A percentile compares a stretch with the other conserved stretches of the same genome.
phyloP scores from a whole-genome alignment of 2,888 invertebrate species.

The Sacculina carcini region DNA sequence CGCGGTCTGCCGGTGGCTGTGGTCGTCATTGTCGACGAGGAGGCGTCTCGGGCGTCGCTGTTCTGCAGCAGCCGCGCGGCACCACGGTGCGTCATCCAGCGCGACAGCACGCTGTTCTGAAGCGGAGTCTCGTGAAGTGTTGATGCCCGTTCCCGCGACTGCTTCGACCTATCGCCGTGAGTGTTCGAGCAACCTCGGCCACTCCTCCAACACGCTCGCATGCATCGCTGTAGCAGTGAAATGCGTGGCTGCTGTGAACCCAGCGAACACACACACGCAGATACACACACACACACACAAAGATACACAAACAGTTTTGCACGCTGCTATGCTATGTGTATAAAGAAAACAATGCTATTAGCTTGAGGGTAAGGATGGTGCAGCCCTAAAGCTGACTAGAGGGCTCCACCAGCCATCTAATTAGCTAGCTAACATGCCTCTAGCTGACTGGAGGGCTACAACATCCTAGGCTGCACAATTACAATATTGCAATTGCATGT shows the following conservation, averaged over 20 bases:
- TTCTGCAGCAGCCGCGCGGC: background rate
- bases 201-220: background rate
- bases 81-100: background rate
- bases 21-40: conserved; percentile 9
- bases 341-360: too few relatives aligned
- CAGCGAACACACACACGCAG: background rate
- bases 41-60: conserved; percentile 7
- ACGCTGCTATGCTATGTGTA: too few relatives aligned
- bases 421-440: too few relatives aligned
- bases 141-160: background rate
- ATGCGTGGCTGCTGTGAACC: background rate
- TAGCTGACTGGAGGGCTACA: too few relatives aligned
- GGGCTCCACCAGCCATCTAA: too few relatives aligned
- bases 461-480: too few relatives aligned
- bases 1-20: conserved; percentile 7
- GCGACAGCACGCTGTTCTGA: background rate
- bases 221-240: background rate
- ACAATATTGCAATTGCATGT: too few relatives aligned
- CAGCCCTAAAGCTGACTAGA: too few relatives aligned
- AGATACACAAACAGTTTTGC: background rate
- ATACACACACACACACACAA: background rate
- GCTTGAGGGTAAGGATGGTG: too few relatives aligned
- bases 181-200: too few relatives aligned
- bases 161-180: background rate
- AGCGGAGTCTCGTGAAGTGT: background rate